phyloP scores from a whole-genome alignment of 2,888 invertebrate species.

The Polydrusus cervinus region DNA sequence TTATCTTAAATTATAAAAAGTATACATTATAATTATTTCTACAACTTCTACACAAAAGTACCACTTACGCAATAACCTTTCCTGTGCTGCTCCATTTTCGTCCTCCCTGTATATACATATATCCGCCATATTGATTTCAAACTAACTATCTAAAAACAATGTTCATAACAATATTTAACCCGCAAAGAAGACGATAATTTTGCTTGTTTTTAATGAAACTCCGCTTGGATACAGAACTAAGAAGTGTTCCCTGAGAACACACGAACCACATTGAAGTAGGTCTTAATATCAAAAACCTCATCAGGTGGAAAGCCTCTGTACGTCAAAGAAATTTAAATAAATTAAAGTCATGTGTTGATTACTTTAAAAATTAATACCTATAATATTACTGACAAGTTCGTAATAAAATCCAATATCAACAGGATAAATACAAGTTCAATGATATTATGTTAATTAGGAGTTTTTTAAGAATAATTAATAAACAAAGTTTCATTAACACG shows the following conservation, averaged over 20 bases:
- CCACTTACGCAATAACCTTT: conserved; percentile 53
- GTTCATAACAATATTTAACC: not conserved
- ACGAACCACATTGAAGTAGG: not conserved
- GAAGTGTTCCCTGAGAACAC: not conserved
- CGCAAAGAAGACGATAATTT: not conserved
- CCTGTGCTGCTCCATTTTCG: conserved; percentile 38
- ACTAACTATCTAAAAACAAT: conserved; percentile 12
- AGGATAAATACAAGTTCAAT: not conserved
- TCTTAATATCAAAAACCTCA: not conserved
- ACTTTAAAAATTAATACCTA: conserved; percentile 10
- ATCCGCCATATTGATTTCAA: conserved; percentile 25
- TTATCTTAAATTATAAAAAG: too few species aligned
- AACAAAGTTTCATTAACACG: not conserved
- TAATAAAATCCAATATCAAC: conserved; percentile 10
- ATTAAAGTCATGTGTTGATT: conserved; percentile 1
- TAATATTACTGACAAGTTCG: conserved; percentile 4
- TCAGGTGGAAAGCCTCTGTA: not conserved
- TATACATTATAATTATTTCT: too few species aligned
- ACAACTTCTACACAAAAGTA: not conserved
- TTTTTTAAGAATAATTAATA: too few species aligned
- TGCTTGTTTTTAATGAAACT: not conserved
- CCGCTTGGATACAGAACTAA: not conserved
- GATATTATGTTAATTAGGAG: conserved; percentile 9
- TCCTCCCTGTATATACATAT: conserved; percentile 28
- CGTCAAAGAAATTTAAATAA: not conserved